Conservation (phyloP, 1,140 invertebrate genomes). For the Nebria ingens region DNA sequence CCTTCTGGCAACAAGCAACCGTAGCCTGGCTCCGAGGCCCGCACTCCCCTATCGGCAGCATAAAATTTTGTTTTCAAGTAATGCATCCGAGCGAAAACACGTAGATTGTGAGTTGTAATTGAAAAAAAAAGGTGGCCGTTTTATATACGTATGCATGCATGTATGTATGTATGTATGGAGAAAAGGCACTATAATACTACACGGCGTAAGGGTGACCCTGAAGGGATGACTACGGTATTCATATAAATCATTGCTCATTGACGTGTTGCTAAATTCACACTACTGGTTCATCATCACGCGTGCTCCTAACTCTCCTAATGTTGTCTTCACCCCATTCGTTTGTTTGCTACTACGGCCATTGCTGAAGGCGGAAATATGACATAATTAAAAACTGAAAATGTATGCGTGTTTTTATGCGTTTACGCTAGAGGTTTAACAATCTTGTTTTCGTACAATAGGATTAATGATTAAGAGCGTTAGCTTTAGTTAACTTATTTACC, state of each 20-base stretch:
- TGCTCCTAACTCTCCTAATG: neutral
- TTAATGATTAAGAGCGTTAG: too few species aligned
- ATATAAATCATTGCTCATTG: constrained; percentile 9
- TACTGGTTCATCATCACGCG: neutral
- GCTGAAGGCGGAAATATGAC: neutral
- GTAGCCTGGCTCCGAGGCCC: neutral
- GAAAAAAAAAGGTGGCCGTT: constrained; percentile 9
- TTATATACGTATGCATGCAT: too few species aligned
- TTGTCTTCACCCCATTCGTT: neutral
- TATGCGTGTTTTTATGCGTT: too few species aligned
- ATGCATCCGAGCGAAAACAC: constrained; percentile 4
- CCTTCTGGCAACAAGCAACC: neutral
- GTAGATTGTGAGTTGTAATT: constrained; percentile 5
- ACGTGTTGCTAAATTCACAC: constrained; percentile 6
- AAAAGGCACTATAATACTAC: too few species aligned
- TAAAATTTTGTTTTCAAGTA: constrained; percentile 9
- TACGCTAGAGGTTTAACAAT: too few species aligned
- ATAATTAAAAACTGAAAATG: too few species aligned
- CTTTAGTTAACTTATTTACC: too few species aligned
- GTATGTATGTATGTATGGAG: too few species aligned
- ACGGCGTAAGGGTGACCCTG: neutral
- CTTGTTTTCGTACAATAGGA: too few species aligned
- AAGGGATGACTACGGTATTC: neutral
- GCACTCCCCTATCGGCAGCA: neutral
- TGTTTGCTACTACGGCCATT: neutral